Evolutionary conservation across 2,797 vertebrate species (phyloP), one percentile per base, ranked within the genome.

Genomic region (Chiroxiphia lanceolata): DNA sequence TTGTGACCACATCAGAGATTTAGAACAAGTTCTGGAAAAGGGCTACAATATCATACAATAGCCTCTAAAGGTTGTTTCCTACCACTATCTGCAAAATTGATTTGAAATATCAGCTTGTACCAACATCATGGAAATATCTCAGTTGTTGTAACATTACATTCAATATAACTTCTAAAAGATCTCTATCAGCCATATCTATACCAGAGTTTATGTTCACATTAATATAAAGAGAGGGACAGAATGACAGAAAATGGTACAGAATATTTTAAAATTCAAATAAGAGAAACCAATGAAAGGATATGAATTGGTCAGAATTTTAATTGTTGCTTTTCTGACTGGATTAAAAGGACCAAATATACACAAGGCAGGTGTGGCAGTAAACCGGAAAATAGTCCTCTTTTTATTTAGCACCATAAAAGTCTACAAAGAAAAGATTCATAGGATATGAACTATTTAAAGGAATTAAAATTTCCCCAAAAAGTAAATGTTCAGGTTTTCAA

Each of bases 401-500:
- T 98, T 98, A 98, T 99, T 99, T 70, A 99, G 59, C 95, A 99
- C 99, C 98, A 99, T 98, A 97, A 99, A 99, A 31, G 98, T 99
- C 99, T 99, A 98, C 20, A 47, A 93, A 94, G 83, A 80, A 83
- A n/a, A 12, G 2, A 63, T 67, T 80, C 4, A 77, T 0, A 67
- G 7, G 8, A 48, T 25, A 27, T 16, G 14, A 94, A 87, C 61
- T 25, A 90, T 45, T 63, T 23, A 13, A 76, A 88, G 15, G 3
- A 71, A 80, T 68, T 29, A 23, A 40, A 38, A n/a, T 36, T 75
- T 47, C 3, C 17, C 14, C n/a, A 0, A 13, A 91, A 92, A 85
- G 21, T 42, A 54, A 48, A 59, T 10, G 11, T 34, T 64, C 22
- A 36, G 5, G 22, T 71, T 83, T 85, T 60, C 15, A 87, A 80